Base-by-base conservation (phyloP, 2,888 invertebrate genomes). In the Athetis lepigone region DNA sequence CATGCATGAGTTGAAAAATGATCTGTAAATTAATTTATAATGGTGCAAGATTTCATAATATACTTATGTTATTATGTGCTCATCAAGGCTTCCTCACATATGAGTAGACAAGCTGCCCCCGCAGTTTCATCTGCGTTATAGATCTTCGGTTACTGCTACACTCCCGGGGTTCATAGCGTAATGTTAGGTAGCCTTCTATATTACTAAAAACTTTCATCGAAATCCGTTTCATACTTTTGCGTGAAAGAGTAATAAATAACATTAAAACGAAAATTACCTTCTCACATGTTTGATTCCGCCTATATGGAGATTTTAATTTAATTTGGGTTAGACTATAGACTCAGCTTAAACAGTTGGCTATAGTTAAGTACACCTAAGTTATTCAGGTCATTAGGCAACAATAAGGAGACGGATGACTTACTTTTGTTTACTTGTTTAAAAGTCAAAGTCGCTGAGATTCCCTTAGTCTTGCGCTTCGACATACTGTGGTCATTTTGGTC, bases 31-130 rank as follows among this genome's bases (percentile, higher is more conserved):
- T 64, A 56, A 51, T 65, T 46, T 56, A 46, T 33, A 29, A 39
- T 64, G 18, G 33, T 56, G 65, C 21, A 69, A 69, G 23, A 51
- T 65, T 72, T 55, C 33, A 9, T 51, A 46, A 42, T 8, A 37
- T n/a, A n/a, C n/a, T n/a, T 25, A 7, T 37, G 33, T 33, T 33
- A 13, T 33, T 13, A 4, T 9, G 13, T 4, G 33, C 46, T 11
- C 68, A 68, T 68, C 39, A n/a, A 16, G 25, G 8, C 1, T 25
- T 13, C 4, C 36, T 11, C 19, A 21, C 3, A 27, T 7, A 57
- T n/a, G n/a, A n/a, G n/a, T n/a, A n/a, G n/a, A n/a, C n/a, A n/a
- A n/a, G n/a, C n/a, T n/a, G n/a, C n/a, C n/a, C n/a, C n/a, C n/a
- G n/a, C n/a, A n/a, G n/a, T n/a, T n/a, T n/a, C n/a, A n/a, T n/a